Percentiles rank a stretch among this genome's conserved stretches.
phyloP scores from a whole-genome alignment of 35 echinoderm and acorn worm genomes.

The Nesometra sesokonis region DNA sequence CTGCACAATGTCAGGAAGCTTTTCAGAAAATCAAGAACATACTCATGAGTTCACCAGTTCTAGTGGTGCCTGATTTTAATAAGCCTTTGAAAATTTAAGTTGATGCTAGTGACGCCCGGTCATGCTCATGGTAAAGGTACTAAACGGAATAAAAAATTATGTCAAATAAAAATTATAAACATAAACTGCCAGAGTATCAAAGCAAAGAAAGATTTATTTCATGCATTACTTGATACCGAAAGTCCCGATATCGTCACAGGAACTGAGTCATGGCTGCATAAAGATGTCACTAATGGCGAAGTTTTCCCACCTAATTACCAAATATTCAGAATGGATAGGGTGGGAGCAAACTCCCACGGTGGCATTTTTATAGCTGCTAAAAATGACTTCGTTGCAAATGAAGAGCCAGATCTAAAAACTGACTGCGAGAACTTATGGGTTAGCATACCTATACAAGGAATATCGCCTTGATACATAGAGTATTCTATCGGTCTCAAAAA shows the following conservation, averaged over 20 bases:
- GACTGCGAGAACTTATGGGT: slow-evolving; percentile 31
- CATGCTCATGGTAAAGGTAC: not conserved
- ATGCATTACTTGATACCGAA: slow-evolving; percentile 6
- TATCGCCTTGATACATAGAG: slow-evolving; percentile 36
- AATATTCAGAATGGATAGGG: slow-evolving; percentile 45
- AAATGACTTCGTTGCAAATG: slow-evolving; percentile 14
- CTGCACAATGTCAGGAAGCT: no score
- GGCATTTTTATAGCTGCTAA: not conserved
- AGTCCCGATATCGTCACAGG: slow-evolving; percentile 35
- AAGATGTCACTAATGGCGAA: slow-evolving; percentile 25
- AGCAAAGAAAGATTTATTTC: slow-evolving; percentile 24
- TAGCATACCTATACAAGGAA: slow-evolving; percentile 34
- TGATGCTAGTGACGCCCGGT: no score
- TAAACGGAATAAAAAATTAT: slow-evolving; percentile 10
- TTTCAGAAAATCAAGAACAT: no score
- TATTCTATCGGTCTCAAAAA: slow-evolving; percentile 15
- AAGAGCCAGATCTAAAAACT: slow-evolving; percentile 6
- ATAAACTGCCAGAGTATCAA: slow-evolving; percentile 38
- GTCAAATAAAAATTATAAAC: slow-evolving; percentile 28
- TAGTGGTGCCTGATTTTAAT: no score
- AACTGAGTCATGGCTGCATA: slow-evolving; percentile 46
- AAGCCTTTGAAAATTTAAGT: no score
- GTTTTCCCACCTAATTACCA: slow-evolving; percentile 30
- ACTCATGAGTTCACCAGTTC: no score
- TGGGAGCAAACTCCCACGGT: not conserved